These are phyloP conservation scores for Tetranychus truncatus DNA, from an alignment of 2,888 invertebrate genomes.

Conservation along the genomic window DNA sequence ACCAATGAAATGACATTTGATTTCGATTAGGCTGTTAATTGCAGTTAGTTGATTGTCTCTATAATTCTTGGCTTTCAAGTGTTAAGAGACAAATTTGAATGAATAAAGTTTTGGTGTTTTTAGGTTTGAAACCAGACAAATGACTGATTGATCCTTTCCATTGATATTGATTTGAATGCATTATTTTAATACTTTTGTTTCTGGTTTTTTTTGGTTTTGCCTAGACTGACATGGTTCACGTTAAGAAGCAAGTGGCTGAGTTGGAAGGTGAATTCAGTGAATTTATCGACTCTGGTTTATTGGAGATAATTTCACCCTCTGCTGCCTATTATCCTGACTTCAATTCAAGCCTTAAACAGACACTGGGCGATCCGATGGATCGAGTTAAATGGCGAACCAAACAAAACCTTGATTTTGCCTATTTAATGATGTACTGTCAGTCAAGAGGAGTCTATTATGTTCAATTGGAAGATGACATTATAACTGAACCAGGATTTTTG, in stretches of 20 bases:
- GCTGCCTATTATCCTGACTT: constrained; percentile 71
- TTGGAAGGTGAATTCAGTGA: constrained; percentile 53
- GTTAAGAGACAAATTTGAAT: too few relatives aligned
- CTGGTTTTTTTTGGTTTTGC: constrained; percentile 30
- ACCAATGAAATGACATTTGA: too few relatives aligned
- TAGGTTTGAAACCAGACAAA: too few relatives aligned
- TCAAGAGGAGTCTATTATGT: constrained; percentile 71
- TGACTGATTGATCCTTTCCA: too few relatives aligned
- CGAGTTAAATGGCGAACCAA: constrained; percentile 68
- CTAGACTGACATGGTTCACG: constrained; percentile 54
- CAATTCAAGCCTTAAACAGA: constrained; percentile 41
- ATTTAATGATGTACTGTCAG: constrained; percentile 80
- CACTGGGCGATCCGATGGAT: constrained; percentile 49
- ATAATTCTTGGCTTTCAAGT: too few relatives aligned
- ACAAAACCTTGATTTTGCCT: constrained; percentile 81
- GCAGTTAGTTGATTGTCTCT: too few relatives aligned
- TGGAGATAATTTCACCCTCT: constrained; percentile 73
- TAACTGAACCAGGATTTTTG: constrained; percentile 60
- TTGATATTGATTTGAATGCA: background rate
- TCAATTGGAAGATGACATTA: constrained; percentile 77
- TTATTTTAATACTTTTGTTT: background rate
- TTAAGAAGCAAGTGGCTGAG: constrained; percentile 51
- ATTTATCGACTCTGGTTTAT: constrained; percentile 55
- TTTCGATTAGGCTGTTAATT: too few relatives aligned
- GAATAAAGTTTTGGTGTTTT: too few relatives aligned